Base-by-base conservation (phyloP, 2,113 vertebrate species). In the Sebastes fasciatus region DNA sequence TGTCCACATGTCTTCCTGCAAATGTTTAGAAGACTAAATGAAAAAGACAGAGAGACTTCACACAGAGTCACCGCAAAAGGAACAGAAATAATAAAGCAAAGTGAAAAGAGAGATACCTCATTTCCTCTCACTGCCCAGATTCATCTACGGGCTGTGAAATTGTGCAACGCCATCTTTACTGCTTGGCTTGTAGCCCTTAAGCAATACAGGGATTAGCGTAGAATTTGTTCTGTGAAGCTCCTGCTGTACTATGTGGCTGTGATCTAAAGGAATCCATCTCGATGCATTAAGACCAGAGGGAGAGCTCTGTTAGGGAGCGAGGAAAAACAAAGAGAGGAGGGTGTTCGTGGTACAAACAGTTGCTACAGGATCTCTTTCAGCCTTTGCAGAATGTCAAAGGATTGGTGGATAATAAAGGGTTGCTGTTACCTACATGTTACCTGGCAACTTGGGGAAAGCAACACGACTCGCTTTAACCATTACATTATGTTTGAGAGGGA, bases 171-270 rank as follows among this genome's bases (percentile, higher is more conserved):
- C 83, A 84, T 89, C 81, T 86, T 80, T 64, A 58, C 71, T 72
- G 72, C 78, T 83, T 88, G 85, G 86, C 81, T 90, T 88, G 89
- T 90, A 90, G 88, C 91, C 90, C 91, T 88, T 69, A 82, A 92
- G 93, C 91, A 76, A 88, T 86, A 86, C 77, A 84, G 79, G 83
- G 85, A 92, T 92, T 89, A 92, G 83, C 54, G 43, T 68, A 51
- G 67, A 85, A 85, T 90, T 80, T 86, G 80, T 55, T 89, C 88
- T 83, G 90, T 82, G 84, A 91, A 66, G 75, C 76, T 84, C 85
- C 78, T 4, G 63, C 86, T 77, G 83, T 40, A 86, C 72, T 69
- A 14, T 14, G 69, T 77, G 75, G 57, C 66, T 76, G 62, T 69
- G 84, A 92, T 88, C 85, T 86, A 58, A 89, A 84, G 57, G 67